Evolutionary conservation across 2,113 vertebrate genomes (phyloP).

Genomic region (Cavia porcellus): DNA sequence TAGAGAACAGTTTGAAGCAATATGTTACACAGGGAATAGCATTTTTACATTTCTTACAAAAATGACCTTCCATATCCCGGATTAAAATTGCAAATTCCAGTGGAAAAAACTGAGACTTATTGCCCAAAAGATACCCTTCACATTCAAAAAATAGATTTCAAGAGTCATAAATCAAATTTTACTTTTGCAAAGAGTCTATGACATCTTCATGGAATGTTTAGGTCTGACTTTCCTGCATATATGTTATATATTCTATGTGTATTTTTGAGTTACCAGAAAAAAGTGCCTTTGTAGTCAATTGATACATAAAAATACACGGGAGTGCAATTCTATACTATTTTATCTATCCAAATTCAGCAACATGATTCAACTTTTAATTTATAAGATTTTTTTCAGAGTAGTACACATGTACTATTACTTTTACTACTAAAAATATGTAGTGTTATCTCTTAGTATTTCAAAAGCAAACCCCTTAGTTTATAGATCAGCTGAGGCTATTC

Average conservation of each 20-base stretch:
- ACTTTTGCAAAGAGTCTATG: not conserved
- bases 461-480: not conserved
- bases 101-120: not conserved
- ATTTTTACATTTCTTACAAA: not conserved
- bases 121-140: not conserved
- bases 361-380: not conserved
- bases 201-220: not conserved
- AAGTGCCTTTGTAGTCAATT: not conserved
- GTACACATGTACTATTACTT: accelerated
- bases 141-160: not conserved
- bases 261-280: not conserved
- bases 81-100: not conserved
- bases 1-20: not conserved
- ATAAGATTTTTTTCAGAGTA: not conserved
- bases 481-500: not conserved
- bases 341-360: not conserved
- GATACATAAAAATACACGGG: not conserved
- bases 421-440: not conserved
- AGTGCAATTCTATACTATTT: not conserved
- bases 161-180: not conserved
- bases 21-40: not conserved
- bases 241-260: not conserved
- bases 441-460: not conserved
- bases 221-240: not conserved
- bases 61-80: not conserved